Evolutionary conservation across 2,888 invertebrate genomes (phyloP).

Genomic region (Rotaria sp.): DNA sequence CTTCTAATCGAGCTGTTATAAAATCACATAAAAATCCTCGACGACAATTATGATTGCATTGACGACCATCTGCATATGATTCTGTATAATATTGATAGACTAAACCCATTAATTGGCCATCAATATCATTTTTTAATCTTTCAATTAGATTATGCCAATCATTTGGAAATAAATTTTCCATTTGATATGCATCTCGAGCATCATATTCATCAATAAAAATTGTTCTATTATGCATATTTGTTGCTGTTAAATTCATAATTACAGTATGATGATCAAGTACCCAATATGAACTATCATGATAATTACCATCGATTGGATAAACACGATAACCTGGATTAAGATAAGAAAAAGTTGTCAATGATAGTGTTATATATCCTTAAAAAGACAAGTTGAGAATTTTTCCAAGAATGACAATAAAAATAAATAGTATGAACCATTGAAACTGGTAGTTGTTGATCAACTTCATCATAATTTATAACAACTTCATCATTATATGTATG

Average conservation of each 20-base stretch:
- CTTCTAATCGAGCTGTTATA: conserved; percentile 31
- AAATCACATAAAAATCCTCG: conserved; percentile 28
- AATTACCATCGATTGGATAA: conserved; percentile 84
- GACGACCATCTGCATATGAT: neutral
- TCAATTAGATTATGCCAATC: conserved; percentile 35
- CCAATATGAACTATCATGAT: conserved; percentile 21
- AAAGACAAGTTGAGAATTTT: neutral
- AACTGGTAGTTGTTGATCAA: conserved; percentile 18
- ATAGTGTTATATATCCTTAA: neutral
- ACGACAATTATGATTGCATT: conserved; percentile 28
- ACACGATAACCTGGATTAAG: conserved; percentile 86
- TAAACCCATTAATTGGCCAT: neutral
- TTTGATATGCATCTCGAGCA: conserved; percentile 33
- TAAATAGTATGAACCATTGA: too few relatives aligned
- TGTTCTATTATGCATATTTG: conserved; percentile 29
- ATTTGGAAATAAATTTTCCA: conserved; percentile 29
- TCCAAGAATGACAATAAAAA: too few relatives aligned
- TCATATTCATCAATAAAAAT: conserved; percentile 35
- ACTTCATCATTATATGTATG: conserved; percentile 90
- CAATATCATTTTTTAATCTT: conserved; percentile 2
- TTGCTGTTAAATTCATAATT: conserved; percentile 36
- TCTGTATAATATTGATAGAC: conserved; percentile 25
- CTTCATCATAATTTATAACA: conserved; percentile 62
- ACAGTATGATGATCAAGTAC: conserved; percentile 35
- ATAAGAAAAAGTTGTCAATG: conserved; percentile 61